Percentiles rank a stretch among this genome's conserved stretches.
These are phyloP conservation scores for Macrophya alboannulata DNA, from an alignment of 2,888 invertebrate genomes.

Conservation along the genomic window DNA sequence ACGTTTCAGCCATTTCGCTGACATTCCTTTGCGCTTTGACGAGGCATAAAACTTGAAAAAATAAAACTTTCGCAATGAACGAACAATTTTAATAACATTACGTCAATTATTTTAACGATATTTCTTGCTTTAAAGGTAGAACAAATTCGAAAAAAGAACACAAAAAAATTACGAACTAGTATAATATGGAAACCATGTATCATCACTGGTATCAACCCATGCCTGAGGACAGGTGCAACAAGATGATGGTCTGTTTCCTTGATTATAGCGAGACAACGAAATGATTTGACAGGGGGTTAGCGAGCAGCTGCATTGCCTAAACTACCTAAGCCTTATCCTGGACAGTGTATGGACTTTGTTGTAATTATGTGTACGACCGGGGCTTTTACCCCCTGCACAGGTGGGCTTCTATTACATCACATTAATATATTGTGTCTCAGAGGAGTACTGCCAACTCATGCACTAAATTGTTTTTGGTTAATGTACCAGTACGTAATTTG, in stretches of 20 bases:
- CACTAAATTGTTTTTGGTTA: conserved; percentile 36
- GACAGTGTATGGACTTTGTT: conserved; percentile 29
- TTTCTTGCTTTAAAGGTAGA: too few relatives aligned
- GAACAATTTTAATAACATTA: background rate
- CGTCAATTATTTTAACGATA: background rate
- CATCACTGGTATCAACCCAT: background rate
- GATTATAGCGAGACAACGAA: conserved; percentile 12
- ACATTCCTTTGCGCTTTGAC: background rate
- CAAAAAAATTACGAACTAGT: background rate
- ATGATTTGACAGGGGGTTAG: conserved; percentile 41
- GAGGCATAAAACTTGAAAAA: background rate
- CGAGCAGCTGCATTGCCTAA: conserved; percentile 19
- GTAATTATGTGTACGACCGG: background rate
- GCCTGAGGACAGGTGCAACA: background rate
- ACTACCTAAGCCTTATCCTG: background rate
- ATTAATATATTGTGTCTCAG: conserved; percentile 42
- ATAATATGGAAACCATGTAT: background rate
- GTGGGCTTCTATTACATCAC: conserved; percentile 28
- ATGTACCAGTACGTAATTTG: conserved; percentile 8
- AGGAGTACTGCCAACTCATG: conserved; percentile 39
- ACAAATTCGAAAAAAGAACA: background rate
- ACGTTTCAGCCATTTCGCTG: background rate
- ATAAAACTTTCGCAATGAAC: background rate
- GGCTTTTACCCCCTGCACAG: background rate
- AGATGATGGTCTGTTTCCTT: background rate